These are phyloP conservation scores for Actenoides lindsayi DNA, from an alignment of 2,113 vertebrate species.

Conservation along the genomic window DNA sequence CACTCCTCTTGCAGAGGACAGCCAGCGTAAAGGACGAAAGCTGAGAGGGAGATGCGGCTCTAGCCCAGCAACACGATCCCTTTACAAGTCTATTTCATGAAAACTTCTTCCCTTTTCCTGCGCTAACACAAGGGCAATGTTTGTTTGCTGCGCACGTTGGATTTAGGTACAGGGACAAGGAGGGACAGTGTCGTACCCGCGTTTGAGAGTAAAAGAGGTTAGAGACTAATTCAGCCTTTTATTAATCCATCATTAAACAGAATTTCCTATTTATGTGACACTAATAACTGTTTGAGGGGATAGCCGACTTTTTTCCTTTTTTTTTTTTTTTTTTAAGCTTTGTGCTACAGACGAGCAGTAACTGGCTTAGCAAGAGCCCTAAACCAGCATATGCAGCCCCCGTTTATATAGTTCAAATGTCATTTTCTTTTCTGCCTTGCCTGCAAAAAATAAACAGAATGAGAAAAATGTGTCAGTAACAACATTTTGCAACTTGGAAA, in stretches of 20 bases:
- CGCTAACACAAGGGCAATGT: slow-evolving; percentile 16
- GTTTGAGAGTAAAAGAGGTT: neutral
- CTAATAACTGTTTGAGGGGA: slow-evolving; percentile 2
- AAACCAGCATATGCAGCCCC: neutral
- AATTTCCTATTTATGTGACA: slow-evolving; percentile 22
- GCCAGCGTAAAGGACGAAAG: neutral
- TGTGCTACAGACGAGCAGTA: neutral
- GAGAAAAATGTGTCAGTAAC: slow-evolving; percentile 50
- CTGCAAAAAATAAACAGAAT: slow-evolving; percentile 72
- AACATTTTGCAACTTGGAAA: slow-evolving; percentile 48
- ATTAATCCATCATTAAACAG: slow-evolving; percentile 18
- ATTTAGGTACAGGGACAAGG: slow-evolving; percentile 14
- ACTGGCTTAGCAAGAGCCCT: neutral
- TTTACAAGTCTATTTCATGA: slow-evolving; percentile 40
- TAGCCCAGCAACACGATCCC: neutral
- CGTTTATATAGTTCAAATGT: slow-evolving; percentile 64
- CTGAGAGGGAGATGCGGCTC: slow-evolving; percentile 7
- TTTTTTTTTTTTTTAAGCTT: neutral
- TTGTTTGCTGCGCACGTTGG: slow-evolving; percentile 14
- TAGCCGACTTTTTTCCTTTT: neutral
- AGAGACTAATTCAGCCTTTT: slow-evolving; percentile 7
- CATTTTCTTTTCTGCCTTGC: slow-evolving; percentile 63
- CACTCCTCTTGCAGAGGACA: neutral
- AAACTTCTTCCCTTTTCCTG: slow-evolving; percentile 53
- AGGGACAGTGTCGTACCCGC: neutral